A percentile compares a stretch with the other conserved stretches of the same genome.
phyloP scores from a whole-genome alignment of 53 echinoderm and acorn worm genomes.

The Holothuria scabra region DNA sequence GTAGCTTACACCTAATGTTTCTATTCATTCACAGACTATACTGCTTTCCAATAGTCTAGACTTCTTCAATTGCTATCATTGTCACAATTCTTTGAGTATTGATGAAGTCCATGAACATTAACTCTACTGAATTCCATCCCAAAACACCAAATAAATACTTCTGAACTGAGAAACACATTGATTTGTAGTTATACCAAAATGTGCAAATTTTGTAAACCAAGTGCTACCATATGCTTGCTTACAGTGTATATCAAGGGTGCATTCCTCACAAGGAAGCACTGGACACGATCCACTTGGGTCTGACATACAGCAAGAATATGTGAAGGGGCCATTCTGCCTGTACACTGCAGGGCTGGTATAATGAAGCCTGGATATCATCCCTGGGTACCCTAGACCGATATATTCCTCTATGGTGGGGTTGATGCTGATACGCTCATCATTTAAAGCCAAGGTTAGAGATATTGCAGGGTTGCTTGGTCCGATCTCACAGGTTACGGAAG shows the following conservation, averaged over 20 bases:
- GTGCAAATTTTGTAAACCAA: too few relatives aligned
- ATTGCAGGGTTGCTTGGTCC: slow-evolving; percentile 42
- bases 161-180: too few relatives aligned
- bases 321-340: slow-evolving; percentile 45
- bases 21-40: too few relatives aligned
- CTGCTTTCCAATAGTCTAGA: too few relatives aligned
- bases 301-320: slow-evolving; percentile 3
- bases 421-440: neutral
- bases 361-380: slow-evolving; percentile 13
- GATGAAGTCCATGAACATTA: too few relatives aligned
- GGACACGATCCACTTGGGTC: neutral
- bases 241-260: slow-evolving; percentile 36
- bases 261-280: slow-evolving; percentile 1
- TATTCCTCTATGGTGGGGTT: neutral
- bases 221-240: neutral
- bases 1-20: too few relatives aligned
- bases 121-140: too few relatives aligned
- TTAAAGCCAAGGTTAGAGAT: slow-evolving; percentile 6
- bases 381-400: slow-evolving; percentile 27
- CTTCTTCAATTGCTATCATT: too few relatives aligned
- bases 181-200: too few relatives aligned
- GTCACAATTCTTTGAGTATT: too few relatives aligned
- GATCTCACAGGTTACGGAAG: slow-evolving; percentile 32
- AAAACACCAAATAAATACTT: too few relatives aligned
- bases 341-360: slow-evolving; percentile 6